Percentiles rank a stretch among this genome's conserved stretches.
Conservation (phyloP, 2,888 invertebrate genomes). For the Polyploca ridens region DNA sequence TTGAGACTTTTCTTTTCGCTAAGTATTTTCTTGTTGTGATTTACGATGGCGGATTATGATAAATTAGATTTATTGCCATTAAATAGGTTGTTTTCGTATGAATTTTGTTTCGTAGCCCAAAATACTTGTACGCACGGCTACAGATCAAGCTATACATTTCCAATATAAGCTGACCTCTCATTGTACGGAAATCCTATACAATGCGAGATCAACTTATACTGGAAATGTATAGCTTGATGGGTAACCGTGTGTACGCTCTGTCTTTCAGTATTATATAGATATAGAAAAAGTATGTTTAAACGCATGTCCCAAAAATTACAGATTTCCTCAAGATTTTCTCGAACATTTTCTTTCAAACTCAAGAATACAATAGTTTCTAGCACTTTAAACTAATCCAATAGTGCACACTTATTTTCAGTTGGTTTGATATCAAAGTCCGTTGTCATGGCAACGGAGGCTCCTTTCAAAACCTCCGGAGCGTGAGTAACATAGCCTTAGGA, state of each 20-base stretch:
- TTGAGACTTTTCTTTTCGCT: constrained; percentile 7
- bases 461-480: constrained; percentile 36
- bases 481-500: constrained; percentile 24
- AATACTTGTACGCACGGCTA: neutral
- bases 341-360: too few species aligned
- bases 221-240: too few species aligned
- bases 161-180: too few species aligned
- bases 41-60: neutral
- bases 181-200: too few species aligned
- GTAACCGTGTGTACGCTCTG: too few species aligned
- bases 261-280: too few species aligned
- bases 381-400: constrained; percentile 12
- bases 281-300: too few species aligned
- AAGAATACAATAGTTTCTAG: too few species aligned
- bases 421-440: constrained; percentile 33
- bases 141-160: too few species aligned
- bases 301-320: too few species aligned
- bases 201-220: too few species aligned
- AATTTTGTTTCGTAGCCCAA: neutral
- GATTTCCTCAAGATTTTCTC: too few species aligned
- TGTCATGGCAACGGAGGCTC: constrained; percentile 30
- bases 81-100: neutral
- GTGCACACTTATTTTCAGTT: constrained; percentile 20
- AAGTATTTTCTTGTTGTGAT: constrained; percentile 9
- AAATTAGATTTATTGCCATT: constrained; percentile 1